Base-by-base conservation (phyloP, 1,140 invertebrate genomes). In the Drosophila albomicans region DNA sequence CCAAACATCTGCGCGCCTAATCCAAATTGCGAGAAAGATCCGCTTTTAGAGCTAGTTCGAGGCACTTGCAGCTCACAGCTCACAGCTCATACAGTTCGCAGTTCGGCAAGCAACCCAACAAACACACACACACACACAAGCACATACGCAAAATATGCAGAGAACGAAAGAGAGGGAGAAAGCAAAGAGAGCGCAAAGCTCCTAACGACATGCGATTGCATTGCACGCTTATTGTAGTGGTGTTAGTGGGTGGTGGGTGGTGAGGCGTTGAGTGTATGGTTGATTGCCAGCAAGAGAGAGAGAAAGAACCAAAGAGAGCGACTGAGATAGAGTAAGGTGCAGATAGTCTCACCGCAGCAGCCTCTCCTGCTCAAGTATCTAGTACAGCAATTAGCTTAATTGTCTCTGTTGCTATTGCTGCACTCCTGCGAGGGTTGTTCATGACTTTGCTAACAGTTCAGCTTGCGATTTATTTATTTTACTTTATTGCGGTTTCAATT, bases 1-100 rank as follows among this genome's bases (percentile, higher is more conserved):
- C 30, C 15, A 15, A 59, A 46, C 25, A 28, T 30, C 79, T 91
- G 88, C 52, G 84, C 88, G 84, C 88, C 88, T 91, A 82, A 62
- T 91, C 79, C 72, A 78, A 91, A 81, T 88, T 88, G 88, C 81
- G 88, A 91, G 88, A 91, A 91, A 91, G 88, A 91, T 91, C 88
- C 88, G 88, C 88, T 91, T 91, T 91, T 88, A 80, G 89, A 91
- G 84, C 86, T 81, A 87, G 61, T 72, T 72, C 73, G 56, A 61
- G 56, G 46, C 56, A 57, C 61, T 54, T 35, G 28, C 63, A 68
- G 71, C 52, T 64, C 61, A 16, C 49, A 48, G 58, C 58, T 61
- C 58, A 62, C 28, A 46, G 65, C 49, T 63, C 49, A 63, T 25
- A 46, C 8, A 38, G 32, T 56, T 35, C 45, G 10, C 64, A 68